Evolutionary conservation across 2,113 vertebrate genomes (phyloP).

Genomic region (Machaerirhynchus nigripectus): DNA sequence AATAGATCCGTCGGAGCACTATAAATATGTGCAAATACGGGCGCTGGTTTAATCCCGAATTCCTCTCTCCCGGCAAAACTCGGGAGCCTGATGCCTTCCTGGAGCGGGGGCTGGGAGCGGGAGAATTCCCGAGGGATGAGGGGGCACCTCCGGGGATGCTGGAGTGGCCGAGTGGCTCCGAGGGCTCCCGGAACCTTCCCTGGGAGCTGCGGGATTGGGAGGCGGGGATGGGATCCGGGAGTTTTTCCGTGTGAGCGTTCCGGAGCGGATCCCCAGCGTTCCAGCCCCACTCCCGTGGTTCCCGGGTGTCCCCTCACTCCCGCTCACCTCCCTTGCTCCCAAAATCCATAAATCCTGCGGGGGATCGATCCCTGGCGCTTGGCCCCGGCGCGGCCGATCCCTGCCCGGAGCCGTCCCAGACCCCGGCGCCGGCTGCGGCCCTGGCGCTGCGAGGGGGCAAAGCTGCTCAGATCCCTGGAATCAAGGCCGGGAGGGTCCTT

Average conservation of each 20-base stretch:
- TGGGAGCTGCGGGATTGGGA: not conserved
- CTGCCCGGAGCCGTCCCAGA: accelerated
- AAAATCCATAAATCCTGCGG: not conserved
- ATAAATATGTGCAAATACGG: slow-evolving; percentile 19
- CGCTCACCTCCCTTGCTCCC: not conserved
- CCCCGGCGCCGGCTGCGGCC: accelerated
- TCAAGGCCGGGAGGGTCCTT: not conserved
- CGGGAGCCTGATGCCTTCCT: not conserved
- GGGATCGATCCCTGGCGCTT: accelerated
- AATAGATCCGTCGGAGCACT: not conserved
- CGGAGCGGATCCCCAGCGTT: accelerated
- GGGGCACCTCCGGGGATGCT: not conserved
- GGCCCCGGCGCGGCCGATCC: accelerated
- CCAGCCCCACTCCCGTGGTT: accelerated
- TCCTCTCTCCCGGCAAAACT: not conserved
- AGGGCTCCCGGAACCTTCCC: not conserved
- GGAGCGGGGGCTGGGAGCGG: not conserved
- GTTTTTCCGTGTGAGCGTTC: accelerated
- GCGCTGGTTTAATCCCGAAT: not conserved
- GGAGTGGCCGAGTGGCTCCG: not conserved
- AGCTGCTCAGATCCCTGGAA: not conserved
- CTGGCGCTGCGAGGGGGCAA: accelerated
- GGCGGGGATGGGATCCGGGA: not conserved
- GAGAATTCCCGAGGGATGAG: not conserved
- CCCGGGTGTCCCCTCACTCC: not conserved